A percentile compares a stretch with the other conserved stretches of the same genome.
These are phyloP conservation scores for Polypterus bichir DNA, from an alignment of 2,113 vertebrate species.

Conservation along the genomic window DNA sequence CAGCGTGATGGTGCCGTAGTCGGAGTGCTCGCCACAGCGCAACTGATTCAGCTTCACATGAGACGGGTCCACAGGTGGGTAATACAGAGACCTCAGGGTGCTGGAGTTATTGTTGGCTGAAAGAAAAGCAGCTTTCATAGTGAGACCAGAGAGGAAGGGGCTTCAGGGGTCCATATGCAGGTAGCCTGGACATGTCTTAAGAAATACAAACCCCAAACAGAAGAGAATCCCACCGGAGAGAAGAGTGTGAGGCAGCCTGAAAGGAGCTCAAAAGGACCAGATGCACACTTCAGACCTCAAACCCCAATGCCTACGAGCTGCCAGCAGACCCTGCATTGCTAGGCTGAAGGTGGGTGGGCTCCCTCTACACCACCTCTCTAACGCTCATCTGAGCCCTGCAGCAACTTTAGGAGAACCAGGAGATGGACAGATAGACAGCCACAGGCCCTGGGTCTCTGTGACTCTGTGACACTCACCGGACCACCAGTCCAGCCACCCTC, in stretches of 20 bases:
- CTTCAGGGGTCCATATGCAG: neutral
- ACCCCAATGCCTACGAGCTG: no score
- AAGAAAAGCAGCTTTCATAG: neutral
- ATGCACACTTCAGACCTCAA: no score
- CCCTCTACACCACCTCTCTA: neutral
- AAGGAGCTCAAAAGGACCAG: neutral
- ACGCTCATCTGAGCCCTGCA: neutral
- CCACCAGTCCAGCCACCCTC: neutral
- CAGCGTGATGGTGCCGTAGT: conserved; percentile 54
- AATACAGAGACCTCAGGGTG: conserved; percentile 43
- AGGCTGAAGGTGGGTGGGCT: neutral
- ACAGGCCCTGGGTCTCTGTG: neutral
- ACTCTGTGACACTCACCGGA: neutral
- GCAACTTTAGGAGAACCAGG: neutral
- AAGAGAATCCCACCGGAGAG: neutral
- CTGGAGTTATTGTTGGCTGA: conserved; percentile 31
- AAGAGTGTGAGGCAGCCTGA: neutral
- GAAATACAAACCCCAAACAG: neutral
- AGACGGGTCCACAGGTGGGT: conserved; percentile 32
- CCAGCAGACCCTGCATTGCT: no score
- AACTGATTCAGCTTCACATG: conserved; percentile 39
- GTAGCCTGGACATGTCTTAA: neutral
- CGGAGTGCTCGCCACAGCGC: conserved; percentile 52
- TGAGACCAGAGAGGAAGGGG: neutral
- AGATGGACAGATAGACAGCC: neutral